phyloP scores from a whole-genome alignment of 2,113 vertebrate species.

The Megaceryle maxima region DNA sequence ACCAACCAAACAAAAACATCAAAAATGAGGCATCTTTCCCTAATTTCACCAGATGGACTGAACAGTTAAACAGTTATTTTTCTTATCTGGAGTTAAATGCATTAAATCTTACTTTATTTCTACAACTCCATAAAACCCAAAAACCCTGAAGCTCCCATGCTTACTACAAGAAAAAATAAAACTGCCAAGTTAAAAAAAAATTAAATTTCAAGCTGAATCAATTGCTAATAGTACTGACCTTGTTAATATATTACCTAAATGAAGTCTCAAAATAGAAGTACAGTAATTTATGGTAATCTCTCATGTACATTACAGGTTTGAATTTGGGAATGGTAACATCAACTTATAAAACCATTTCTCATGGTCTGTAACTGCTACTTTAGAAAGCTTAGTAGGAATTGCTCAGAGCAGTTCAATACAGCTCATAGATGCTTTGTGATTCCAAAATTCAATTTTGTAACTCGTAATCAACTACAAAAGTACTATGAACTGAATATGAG shows the following conservation, averaged over 20 bases:
- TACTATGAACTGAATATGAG: constrained; percentile 39
- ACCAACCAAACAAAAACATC: neutral
- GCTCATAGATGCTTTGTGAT: neutral
- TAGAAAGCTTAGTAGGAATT: constrained; percentile 15
- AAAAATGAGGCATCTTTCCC: neutral
- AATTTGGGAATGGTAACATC: constrained; percentile 15
- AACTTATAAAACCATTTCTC: constrained; percentile 16
- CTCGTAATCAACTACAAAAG: constrained; percentile 48
- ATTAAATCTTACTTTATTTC: neutral
- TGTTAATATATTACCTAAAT: neutral
- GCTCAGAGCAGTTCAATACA: constrained; percentile 21
- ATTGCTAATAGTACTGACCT: neutral
- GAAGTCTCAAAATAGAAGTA: neutral
- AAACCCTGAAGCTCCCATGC: neutral
- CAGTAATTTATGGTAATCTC: constrained; percentile 13
- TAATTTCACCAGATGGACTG: neutral
- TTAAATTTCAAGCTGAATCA: neutral
- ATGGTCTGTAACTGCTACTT: neutral
- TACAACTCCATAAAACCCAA: neutral
- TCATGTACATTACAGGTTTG: constrained; percentile 10
- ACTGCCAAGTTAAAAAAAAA: neutral
- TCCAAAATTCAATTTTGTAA: constrained; percentile 65
- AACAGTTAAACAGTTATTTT: neutral
- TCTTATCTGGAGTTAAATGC: neutral
- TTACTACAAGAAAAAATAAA: neutral